Percentiles rank a stretch among this genome's conserved stretches.
Evolutionary conservation across 2,797 vertebrate species (phyloP).

Genomic region (Anisognathus igniventris): DNA sequence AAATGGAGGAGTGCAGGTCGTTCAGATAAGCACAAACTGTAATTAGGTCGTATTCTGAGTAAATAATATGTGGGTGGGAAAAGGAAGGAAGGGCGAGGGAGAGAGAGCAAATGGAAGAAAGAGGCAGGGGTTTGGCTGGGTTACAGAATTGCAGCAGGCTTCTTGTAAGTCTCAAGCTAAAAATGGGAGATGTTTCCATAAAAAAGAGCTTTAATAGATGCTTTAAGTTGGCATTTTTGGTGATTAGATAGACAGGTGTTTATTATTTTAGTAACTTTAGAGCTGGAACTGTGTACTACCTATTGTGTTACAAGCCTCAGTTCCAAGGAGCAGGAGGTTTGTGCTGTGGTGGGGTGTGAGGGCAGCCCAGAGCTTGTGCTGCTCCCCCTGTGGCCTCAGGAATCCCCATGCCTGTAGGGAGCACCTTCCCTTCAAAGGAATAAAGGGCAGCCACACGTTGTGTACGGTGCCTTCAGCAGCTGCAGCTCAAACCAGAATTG

Average conservation of each 20-base stretch:
- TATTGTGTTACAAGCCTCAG: not conserved
- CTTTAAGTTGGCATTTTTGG: not conserved
- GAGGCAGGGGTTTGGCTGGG: slow-evolving; percentile 13
- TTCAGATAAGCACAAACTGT: slow-evolving; percentile 29
- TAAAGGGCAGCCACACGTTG: not conserved
- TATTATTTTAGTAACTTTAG: not conserved
- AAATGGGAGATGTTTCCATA: not conserved
- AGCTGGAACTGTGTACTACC: not conserved
- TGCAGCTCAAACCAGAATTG: too few species aligned
- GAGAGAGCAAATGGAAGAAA: not conserved
- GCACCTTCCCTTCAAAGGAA: not conserved
- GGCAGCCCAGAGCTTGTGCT: not conserved
- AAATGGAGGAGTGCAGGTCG: not conserved
- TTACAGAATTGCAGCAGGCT: not conserved
- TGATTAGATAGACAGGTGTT: not conserved
- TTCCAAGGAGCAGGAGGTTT: not conserved
- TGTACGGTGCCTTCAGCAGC: too few species aligned
- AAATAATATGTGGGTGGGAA: slow-evolving; percentile 39
- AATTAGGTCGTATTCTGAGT: slow-evolving; percentile 26
- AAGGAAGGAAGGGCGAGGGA: not conserved
- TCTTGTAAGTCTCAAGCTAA: slow-evolving; percentile 3
- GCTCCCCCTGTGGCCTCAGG: not conserved
- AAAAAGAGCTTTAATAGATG: not conserved
- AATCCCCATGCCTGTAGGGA: rapidly evolving
- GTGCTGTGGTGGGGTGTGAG: not conserved